phyloP scores from a whole-genome alignment of 2,888 invertebrate species.

The Protodeltote pygarga region DNA sequence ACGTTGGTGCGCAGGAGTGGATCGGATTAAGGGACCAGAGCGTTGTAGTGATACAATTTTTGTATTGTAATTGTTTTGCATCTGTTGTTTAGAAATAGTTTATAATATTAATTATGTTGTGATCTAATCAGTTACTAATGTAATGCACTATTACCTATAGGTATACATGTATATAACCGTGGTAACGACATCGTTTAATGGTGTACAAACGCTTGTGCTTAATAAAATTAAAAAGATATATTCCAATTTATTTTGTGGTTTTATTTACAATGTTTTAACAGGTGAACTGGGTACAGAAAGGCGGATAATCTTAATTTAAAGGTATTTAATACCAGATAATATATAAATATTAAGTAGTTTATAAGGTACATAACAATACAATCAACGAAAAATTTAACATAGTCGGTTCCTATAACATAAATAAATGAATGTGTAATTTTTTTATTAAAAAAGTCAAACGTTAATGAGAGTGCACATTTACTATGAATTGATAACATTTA shows the following conservation, averaged over 20 bases:
- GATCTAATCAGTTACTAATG: slow-evolving; percentile 75
- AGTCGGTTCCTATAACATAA: no score
- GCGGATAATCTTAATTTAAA: slow-evolving; percentile 18
- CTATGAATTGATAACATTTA: no score
- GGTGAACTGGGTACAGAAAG: slow-evolving; percentile 14
- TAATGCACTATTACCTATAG: slow-evolving; percentile 69
- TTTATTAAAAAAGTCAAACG: no score
- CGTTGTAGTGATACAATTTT: slow-evolving; percentile 57
- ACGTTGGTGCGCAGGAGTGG: slow-evolving; percentile 60
- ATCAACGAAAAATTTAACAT: slow-evolving; percentile 1
- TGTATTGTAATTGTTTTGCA: slow-evolving; percentile 58
- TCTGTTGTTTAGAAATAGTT: slow-evolving; percentile 58
- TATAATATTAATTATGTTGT: slow-evolving; percentile 69
- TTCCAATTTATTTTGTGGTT: slow-evolving; percentile 66
- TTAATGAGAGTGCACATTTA: no score
- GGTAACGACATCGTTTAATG: slow-evolving; percentile 45
- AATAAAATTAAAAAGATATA: slow-evolving; percentile 77
- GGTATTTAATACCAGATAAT: slow-evolving; percentile 38
- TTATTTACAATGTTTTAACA: slow-evolving; percentile 53
- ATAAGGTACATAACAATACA: slow-evolving; percentile 7
- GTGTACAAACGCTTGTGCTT: slow-evolving; percentile 79
- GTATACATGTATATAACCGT: slow-evolving; percentile 63
- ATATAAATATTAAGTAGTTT: slow-evolving; percentile 37
- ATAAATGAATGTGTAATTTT: no score
- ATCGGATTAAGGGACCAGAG: slow-evolving; percentile 73